Base-by-base conservation (phyloP, 2,797 vertebrate species). In the Caiman crocodilus region DNA sequence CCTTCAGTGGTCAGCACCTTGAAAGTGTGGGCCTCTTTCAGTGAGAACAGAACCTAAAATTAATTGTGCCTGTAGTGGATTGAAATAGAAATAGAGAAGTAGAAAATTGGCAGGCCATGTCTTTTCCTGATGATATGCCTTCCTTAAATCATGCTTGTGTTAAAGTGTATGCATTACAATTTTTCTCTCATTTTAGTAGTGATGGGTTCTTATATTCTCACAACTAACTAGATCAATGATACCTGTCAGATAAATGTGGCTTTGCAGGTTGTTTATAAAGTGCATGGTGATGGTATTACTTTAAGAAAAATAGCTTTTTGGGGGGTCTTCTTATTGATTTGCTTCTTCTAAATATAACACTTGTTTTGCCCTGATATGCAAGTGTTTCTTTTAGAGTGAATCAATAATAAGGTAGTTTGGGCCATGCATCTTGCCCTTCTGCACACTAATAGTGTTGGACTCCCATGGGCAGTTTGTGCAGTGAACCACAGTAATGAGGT, bases 401-500 rank as follows among this genome's bases (percentile, higher is more conserved):
- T 97, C 94, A 82, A 64, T 96, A 97, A 96, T 92, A 91, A 95
- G 92, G 84, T 87, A 87, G 71, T 93, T 96, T 89, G 94, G 90
- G 85, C 88, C 93, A 42, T 91, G 84, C 84, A 77, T 79, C 92
- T 96, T 88, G 76, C 87, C 90, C 88, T 61, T 95, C 92, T 86
- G 84, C 67, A 87, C 90, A 71, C 87, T 96, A 93, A 97, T 97
- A 97, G 92, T 86, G 23, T 77, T 65, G 86, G 85, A 77, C 67
- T 97, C 96, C 96, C 96, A 94, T 84, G 96, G 90, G 96, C 87
- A 63, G 50, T 20, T 87, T 89, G 92, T 93, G 93, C 94, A 95
- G 71, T 97, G 97, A 98, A 97, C 97, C 95, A 64, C 0, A 2
- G 76, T 98, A 97, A 97, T 96, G 96, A 97, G 96, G 96, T 96